phyloP scores from a whole-genome alignment of 2,113 vertebrate genomes.

The Chroicocephalus ridibundus region DNA sequence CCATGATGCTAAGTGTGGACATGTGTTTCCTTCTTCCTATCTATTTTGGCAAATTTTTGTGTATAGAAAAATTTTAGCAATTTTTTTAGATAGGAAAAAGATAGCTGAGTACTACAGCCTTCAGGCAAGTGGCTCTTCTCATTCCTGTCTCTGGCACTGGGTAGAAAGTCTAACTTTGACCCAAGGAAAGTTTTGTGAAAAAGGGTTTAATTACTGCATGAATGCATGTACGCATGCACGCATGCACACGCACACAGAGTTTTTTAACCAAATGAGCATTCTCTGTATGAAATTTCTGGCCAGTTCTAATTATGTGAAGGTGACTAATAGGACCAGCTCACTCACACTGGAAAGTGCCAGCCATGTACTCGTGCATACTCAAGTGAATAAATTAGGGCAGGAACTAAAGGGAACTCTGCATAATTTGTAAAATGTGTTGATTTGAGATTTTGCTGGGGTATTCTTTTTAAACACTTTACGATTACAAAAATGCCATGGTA shows the following conservation, averaged over 20 bases:
- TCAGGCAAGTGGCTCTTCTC: neutral
- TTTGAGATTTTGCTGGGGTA: neutral
- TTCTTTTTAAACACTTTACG: neutral
- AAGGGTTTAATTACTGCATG: neutral
- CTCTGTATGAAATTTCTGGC: neutral
- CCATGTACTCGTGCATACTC: neutral
- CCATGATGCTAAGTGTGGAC: too few relatives aligned
- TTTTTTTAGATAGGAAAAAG: too few relatives aligned
- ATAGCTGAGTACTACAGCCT: neutral
- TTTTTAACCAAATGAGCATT: neutral
- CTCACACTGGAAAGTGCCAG: neutral
- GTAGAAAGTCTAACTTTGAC: neutral
- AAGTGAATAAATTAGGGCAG: neutral
- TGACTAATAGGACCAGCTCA: neutral
- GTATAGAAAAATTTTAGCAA: neutral
- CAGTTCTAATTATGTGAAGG: neutral
- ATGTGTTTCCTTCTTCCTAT: neutral
- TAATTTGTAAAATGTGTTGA: neutral
- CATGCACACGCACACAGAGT: fast-evolving
- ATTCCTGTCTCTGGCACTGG: neutral
- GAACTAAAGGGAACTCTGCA: neutral
- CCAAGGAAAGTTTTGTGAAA: neutral
- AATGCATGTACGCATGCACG: too few relatives aligned
- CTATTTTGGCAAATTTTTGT: neutral
- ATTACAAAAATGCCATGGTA: neutral